phyloP scores from a whole-genome alignment of 92 coral and sea anemone species.

The Micromussa lordhowensis region DNA sequence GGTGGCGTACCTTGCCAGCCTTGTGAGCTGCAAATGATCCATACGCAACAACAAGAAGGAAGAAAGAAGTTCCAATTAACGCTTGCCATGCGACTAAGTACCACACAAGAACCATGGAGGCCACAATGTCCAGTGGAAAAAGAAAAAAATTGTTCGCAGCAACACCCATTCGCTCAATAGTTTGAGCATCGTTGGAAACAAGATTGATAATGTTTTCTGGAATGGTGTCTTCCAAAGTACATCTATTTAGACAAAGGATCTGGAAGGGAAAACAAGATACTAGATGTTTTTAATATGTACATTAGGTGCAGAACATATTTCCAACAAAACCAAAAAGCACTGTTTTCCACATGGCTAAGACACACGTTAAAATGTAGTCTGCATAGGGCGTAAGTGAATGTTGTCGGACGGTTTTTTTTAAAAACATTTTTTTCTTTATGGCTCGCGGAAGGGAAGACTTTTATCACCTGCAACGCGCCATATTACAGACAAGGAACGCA shows the following conservation, averaged over 20 bases:
- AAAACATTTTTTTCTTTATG: too few species aligned
- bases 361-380: too few species aligned
- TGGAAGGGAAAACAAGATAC: neutral
- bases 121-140: neutral
- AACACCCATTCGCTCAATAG: neutral
- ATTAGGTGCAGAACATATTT: too few species aligned
- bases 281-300: too few species aligned
- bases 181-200: slow-evolving; percentile 16
- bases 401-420: too few species aligned
- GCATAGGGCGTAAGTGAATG: too few species aligned
- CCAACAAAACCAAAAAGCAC: too few species aligned
- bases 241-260: slow-evolving; percentile 1
- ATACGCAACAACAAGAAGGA: slow-evolving; percentile 1
- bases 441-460: too few species aligned
- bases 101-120: slow-evolving; percentile 13
- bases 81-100: slow-evolving; percentile 14
- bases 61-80: neutral
- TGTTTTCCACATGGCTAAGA: too few species aligned
- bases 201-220: slow-evolving; percentile 17
- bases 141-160: neutral
- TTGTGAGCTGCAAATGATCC: slow-evolving; percentile 3
- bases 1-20: neutral
- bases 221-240: neutral
- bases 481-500: too few species aligned
- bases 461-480: too few species aligned